Base-by-base conservation (phyloP, 2,797 vertebrate species). In the Clarias platycephalus region DNA sequence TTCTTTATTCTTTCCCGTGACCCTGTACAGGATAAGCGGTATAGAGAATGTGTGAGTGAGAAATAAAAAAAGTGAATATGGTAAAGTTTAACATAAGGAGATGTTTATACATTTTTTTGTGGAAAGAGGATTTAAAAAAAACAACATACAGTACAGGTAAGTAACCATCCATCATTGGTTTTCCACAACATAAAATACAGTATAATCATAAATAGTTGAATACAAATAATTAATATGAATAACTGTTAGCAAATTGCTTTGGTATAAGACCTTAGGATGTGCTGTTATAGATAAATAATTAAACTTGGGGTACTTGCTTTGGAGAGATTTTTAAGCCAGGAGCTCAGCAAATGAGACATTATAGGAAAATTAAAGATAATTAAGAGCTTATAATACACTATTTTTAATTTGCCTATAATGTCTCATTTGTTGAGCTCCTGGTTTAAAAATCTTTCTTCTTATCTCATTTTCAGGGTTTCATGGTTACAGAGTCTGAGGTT, bases 381-480 rank as follows among this genome's bases (percentile, higher is more conserved):
- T 44, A 44, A 53, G 49, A 13, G 49, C 49, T 53, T 57, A 31
- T 1, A 58, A 16, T 18, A 18, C 49, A 75, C 1, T 4, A 34
- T 4, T 8, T 20, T 75, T 57, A 1, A 20, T 53, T n/a, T 72
- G n/a, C 1, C 22, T 10, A 4, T 75, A 75, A 58, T 62, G 1
- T 26, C 5, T 26, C 24, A 53, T 49, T 6, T 72, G 2, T 5
- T 72, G 44, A 72, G 44, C 44, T 72, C 26, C 24, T 26, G 15
- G 49, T 55, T 75, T 57, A 70, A 79, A 62, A 16, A 66, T 77
- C 3, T 62, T 37, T 13, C 4, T 58, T 64, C 31, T 49, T 22
- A 31, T 63, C 31, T 49, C n/a, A 26, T 63, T 85, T 72, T 26
- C 87, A 96, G 95, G 87, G 92, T 83, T 96, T 96, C 87, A 94